These are phyloP conservation scores for Coleophora deauratella DNA, from an alignment of 2,888 invertebrate species.

Conservation along the genomic window DNA sequence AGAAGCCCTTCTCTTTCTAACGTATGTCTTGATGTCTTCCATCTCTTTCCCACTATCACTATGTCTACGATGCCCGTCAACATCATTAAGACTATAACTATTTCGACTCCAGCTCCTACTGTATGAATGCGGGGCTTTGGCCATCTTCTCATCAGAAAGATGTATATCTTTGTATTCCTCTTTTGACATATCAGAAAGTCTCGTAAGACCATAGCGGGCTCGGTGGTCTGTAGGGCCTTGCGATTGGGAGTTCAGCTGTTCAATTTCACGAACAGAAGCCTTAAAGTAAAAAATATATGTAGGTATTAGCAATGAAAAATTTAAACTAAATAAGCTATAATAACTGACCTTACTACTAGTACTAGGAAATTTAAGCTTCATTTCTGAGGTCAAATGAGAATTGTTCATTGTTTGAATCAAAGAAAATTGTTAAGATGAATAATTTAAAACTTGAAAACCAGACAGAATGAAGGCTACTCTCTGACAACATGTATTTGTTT, in stretches of 20 bases:
- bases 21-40: constrained; percentile 24
- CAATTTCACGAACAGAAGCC: constrained; percentile 65
- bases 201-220: constrained; percentile 75
- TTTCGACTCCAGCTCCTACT: constrained; percentile 36
- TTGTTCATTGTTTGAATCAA: too few relatives aligned
- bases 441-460: too few relatives aligned
- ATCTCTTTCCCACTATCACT: neutral
- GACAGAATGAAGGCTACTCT: too few relatives aligned
- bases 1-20: constrained; percentile 39
- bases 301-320: neutral
- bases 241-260: constrained; percentile 55
- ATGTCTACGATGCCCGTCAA: constrained; percentile 8
- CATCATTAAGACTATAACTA: constrained; percentile 4
- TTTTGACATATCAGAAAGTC: constrained; percentile 76
- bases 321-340: too few relatives aligned
- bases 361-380: too few relatives aligned
- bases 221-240: constrained; percentile 43
- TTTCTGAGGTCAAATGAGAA: too few relatives aligned
- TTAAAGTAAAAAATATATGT: constrained; percentile 21
- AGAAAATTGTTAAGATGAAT: too few relatives aligned
- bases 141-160: constrained; percentile 48
- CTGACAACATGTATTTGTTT: too few relatives aligned
- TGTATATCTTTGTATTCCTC: constrained; percentile 72
- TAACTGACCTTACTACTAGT: too few relatives aligned
- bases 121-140: constrained; percentile 26